These are phyloP conservation scores for Nipponia nippon DNA, from an alignment of 2,113 vertebrate species.

Conservation along the genomic window DNA sequence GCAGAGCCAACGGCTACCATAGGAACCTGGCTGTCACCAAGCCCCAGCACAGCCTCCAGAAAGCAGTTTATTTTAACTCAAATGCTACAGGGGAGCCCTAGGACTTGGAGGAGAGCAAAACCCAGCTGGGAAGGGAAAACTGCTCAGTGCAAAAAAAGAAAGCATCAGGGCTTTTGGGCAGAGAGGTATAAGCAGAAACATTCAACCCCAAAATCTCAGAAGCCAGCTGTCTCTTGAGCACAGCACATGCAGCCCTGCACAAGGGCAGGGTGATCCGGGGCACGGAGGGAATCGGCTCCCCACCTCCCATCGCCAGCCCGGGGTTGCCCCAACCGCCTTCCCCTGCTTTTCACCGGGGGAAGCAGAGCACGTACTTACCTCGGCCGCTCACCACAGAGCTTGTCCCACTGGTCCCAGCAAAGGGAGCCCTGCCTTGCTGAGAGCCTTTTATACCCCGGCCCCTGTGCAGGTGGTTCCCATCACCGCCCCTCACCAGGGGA, in stretches of 20 bases:
- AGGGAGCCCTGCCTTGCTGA: fast-evolving
- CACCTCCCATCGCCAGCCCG: fast-evolving
- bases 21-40: not conserved
- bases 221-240: not conserved
- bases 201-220: not conserved
- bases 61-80: not conserved
- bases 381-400: fast-evolving
- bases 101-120: not conserved
- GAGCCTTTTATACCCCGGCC: not conserved
- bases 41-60: not conserved
- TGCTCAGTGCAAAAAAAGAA: not conserved
- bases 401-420: fast-evolving
- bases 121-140: not conserved
- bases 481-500: fast-evolving
- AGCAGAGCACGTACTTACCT: fast-evolving
- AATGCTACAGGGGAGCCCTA: not conserved
- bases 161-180: too few relatives aligned
- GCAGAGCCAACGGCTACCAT: fast-evolving
- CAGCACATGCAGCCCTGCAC: fast-evolving
- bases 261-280: fast-evolving
- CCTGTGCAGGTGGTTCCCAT: not conserved
- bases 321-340: fast-evolving
- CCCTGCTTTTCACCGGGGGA: not conserved
- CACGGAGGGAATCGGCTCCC: not conserved
- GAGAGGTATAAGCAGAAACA: not conserved